Evolutionary conservation across 2,888 invertebrate species (phyloP).

Genomic region (Dynastes maya): DNA sequence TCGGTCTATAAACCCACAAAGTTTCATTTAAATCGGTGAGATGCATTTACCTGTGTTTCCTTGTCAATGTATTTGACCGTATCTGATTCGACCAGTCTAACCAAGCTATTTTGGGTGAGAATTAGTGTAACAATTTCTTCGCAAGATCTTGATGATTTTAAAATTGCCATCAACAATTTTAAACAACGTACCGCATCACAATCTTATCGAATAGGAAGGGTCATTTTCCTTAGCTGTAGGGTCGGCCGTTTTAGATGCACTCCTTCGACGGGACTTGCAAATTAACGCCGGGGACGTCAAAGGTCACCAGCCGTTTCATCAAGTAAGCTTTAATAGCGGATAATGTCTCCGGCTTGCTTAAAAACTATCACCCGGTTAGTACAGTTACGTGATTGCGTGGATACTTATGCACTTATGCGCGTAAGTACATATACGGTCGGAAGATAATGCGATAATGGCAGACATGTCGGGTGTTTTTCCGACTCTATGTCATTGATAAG

Average conservation of each 20-base stretch:
- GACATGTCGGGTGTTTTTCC: conserved; percentile 7
- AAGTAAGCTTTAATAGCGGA: conserved; percentile 9
- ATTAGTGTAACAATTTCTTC: no score
- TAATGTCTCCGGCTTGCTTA: conserved; percentile 12
- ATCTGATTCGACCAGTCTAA: no score
- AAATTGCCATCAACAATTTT: no score
- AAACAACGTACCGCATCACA: not conserved
- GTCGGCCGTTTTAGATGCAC: not conserved
- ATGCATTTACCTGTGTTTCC: no score
- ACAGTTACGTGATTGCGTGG: conserved; percentile 26
- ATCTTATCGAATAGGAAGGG: not conserved
- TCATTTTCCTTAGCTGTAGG: not conserved
- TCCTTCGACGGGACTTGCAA: conserved; percentile 5
- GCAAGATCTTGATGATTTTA: no score
- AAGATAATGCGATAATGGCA: conserved; percentile 25
- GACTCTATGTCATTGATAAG: conserved; percentile 27
- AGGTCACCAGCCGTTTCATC: conserved; percentile 18
- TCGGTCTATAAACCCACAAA: no score
- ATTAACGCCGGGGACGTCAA: conserved; percentile 2
- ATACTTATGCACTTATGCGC: conserved; percentile 24
- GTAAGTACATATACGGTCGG: conserved; percentile 20
- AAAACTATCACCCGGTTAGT: conserved; percentile 33
- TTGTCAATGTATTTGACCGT: no score
- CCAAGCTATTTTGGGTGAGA: no score
- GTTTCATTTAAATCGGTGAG: no score